Evolutionary conservation across 2,888 invertebrate species (phyloP).

Genomic region (Dasypogon diadema): DNA sequence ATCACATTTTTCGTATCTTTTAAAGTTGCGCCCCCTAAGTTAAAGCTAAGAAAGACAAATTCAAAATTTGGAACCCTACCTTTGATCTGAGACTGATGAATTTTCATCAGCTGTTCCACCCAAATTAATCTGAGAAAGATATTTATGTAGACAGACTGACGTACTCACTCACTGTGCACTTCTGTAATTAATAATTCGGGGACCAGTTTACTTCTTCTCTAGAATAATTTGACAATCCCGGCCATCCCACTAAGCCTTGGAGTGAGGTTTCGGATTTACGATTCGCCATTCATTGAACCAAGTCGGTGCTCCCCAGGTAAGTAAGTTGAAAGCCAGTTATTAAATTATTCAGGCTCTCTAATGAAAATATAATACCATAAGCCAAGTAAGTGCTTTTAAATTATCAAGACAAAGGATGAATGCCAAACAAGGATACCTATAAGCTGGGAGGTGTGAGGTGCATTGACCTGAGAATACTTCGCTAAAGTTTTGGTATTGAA

Average conservation of each 20-base stretch:
- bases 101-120: neutral
- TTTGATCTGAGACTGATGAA: no score
- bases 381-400: conserved; percentile 16
- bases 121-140: neutral
- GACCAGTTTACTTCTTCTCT: neutral
- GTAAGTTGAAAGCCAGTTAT: conserved; percentile 2
- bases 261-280: conserved; percentile 4
- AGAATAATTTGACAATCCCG: neutral
- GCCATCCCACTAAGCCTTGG: neutral
- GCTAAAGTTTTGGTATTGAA: conserved; percentile 14
- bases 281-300: neutral
- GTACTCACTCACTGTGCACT: neutral
- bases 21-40: no score
- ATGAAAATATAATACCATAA: conserved; percentile 7
- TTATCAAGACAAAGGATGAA: neutral
- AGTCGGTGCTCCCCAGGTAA: neutral
- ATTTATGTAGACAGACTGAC: neutral
- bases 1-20: no score
- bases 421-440: neutral
- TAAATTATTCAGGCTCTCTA: conserved; percentile 7
- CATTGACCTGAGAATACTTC: neutral
- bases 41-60: no score
- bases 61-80: no score
- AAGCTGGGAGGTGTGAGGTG: neutral
- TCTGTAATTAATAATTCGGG: neutral